These are phyloP conservation scores for Tetragonula clypearis DNA, from an alignment of 1,140 invertebrate genomes.

Conservation along the genomic window DNA sequence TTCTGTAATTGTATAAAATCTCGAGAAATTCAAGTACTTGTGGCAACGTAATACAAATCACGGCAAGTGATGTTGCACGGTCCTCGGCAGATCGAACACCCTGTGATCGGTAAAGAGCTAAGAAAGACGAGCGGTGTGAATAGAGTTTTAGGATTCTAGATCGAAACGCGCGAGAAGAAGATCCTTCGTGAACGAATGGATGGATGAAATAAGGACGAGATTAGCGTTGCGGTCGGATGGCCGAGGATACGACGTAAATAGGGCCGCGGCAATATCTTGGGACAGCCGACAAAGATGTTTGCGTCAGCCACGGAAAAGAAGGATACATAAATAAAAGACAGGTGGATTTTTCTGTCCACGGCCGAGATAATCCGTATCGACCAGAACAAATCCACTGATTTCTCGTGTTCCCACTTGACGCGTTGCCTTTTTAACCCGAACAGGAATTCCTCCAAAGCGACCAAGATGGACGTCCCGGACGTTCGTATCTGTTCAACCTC, in stretches of 20 bases:
- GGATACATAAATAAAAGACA: conserved; percentile 68
- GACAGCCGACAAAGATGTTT: conserved; percentile 53
- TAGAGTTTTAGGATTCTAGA: conserved; percentile 26
- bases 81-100: background rate
- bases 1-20: too few relatives aligned
- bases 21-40: too few relatives aligned
- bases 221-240: conserved; percentile 57
- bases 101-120: background rate
- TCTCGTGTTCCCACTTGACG: conserved; percentile 44
- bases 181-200: background rate
- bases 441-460: background rate
- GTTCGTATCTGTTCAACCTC: background rate
- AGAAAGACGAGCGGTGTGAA: conserved; percentile 14
- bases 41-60: too few relatives aligned
- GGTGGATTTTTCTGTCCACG: conserved; percentile 60
- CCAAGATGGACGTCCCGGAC: conserved; percentile 21
- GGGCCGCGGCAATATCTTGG: conserved; percentile 47
- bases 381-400: conserved; percentile 44
- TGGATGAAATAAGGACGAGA: conserved; percentile 59
- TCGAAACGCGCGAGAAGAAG: conserved; percentile 40
- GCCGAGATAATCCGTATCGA: conserved; percentile 59
- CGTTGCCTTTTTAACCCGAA: conserved; percentile 34
- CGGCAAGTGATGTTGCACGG: too few relatives aligned
- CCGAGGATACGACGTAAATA: conserved; percentile 56
- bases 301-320: conserved; percentile 47